Conservation (phyloP, 2,888 invertebrate genomes). For the Drosophila aldrichi region DNA sequence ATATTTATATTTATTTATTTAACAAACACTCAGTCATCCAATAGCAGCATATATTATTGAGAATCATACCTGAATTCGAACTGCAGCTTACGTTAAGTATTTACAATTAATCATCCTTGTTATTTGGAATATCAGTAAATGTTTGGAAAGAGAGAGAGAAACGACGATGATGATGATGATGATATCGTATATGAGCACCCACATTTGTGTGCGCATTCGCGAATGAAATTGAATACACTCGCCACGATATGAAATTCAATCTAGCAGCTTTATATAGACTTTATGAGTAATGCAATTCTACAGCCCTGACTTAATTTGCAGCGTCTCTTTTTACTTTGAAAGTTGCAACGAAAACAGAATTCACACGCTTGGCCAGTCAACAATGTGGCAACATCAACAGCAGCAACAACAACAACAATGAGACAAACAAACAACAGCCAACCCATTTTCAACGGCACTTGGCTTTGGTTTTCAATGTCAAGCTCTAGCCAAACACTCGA, state of each 20-base stretch:
- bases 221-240: conserved; percentile 58
- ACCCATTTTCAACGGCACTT: conserved; percentile 59
- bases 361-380: conserved; percentile 65
- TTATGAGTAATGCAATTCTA: conserved; percentile 69
- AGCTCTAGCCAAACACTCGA: conserved; percentile 28
- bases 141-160: not conserved
- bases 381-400: conserved; percentile 45
- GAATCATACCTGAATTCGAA: not conserved
- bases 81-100: not conserved
- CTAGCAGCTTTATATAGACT: conserved; percentile 39
- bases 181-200: conserved; percentile 55
- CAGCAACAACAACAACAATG: conserved; percentile 13
- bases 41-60: conserved; percentile 5
- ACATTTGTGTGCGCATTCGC: conserved; percentile 45
- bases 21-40: not conserved
- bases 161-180: not conserved
- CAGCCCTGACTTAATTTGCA: conserved; percentile 75
- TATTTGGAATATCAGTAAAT: not conserved
- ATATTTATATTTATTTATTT: conserved; percentile 5
- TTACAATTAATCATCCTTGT: conserved; percentile 1
- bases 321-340: conserved; percentile 75
- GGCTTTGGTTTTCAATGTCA: conserved; percentile 76
- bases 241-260: conserved; percentile 55
- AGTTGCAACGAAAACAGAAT: conserved; percentile 78
- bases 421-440: conserved; percentile 32